Base-by-base conservation (phyloP, 2,888 invertebrate species). In the Ditula angustiorana region DNA sequence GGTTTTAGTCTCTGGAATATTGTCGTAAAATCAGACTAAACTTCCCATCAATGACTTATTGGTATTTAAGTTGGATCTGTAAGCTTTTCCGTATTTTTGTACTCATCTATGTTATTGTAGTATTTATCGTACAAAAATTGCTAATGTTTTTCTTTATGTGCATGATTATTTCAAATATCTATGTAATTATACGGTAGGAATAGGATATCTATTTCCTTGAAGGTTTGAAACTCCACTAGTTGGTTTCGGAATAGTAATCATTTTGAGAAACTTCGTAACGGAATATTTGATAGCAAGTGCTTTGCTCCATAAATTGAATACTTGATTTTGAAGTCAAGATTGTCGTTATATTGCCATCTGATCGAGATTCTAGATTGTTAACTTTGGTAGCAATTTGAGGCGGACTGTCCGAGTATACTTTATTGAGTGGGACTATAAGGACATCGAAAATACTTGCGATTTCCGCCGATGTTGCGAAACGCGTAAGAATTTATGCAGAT, bases 351-450 rank as follows among this genome's bases (percentile, higher is more conserved):
- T 74, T 74, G 74, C 72, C 80, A 82, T 83, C 75, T 70, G 78
- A 82, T 85, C 80, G 73, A 70, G 74, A 77, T 79, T 80, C 77
- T 76, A 74, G 81, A 85, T 85, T 77, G 77, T 80, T 79, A 81
- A 82, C 80, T 82, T 82, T 81, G 79, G 81, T 80, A 78, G 79
- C 82, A 83, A 85, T 88, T 85, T 80, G 77, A 85, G 81, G 77
- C 77, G 75, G 80, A 78, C 72, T 79, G 76, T 79, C 70, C 70
- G 76, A 78, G 81, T 82, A 75, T 80, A 77, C 77, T 78, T 81
- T 84, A 80, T 81, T 75, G 70, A 76, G 74, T 75, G 71, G 68
- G 71, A 72, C 69, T 67, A 67, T 23, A 19, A 8, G 76, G 76
- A 76, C 75, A 76, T 74, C 72, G 76, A 75, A 74, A 69, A 67